Conservation (phyloP, 1,140 invertebrate species). For the Marisa cornuarietis region DNA sequence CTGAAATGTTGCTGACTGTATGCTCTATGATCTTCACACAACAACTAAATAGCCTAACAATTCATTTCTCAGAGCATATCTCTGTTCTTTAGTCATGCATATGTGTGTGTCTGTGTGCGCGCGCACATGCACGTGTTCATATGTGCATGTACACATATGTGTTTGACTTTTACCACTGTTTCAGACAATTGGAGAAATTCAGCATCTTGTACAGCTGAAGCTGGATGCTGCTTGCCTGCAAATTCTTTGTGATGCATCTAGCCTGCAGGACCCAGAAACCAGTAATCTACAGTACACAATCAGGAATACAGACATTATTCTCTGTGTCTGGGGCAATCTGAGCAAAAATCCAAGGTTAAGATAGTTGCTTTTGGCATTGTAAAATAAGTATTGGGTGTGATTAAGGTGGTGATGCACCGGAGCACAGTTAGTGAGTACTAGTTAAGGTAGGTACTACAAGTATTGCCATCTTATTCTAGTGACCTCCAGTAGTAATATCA, state of each 20-base stretch:
- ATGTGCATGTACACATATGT: not conserved
- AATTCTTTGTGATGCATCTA: conserved; percentile 56
- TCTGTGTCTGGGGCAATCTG: conserved; percentile 67
- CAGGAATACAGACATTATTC: conserved; percentile 50
- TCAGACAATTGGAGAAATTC: conserved; percentile 60
- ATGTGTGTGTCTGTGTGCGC: not conserved
- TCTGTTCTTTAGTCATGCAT: not conserved
- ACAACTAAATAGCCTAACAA: too few species aligned
- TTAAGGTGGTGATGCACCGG: too few species aligned
- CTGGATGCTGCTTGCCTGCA: conserved; percentile 55
- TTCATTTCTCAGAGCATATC: too few species aligned
- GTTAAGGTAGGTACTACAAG: too few species aligned
- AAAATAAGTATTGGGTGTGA: too few species aligned
- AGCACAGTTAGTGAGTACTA: too few species aligned
- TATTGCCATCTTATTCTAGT: too few species aligned
- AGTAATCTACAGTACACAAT: conserved; percentile 57
- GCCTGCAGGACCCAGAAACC: conserved; percentile 57
- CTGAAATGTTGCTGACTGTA: too few species aligned
- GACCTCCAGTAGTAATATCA: too few species aligned
- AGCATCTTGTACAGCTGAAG: conserved; percentile 58
- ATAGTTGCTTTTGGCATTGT: not conserved
- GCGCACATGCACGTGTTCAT: not conserved
- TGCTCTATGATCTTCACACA: too few species aligned
- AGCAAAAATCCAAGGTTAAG: conserved; percentile 62
- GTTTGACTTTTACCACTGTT: not conserved